These are phyloP conservation scores for Aphelenchoides fujianensis DNA, from an alignment of 1,140 invertebrate species.

Conservation along the genomic window DNA sequence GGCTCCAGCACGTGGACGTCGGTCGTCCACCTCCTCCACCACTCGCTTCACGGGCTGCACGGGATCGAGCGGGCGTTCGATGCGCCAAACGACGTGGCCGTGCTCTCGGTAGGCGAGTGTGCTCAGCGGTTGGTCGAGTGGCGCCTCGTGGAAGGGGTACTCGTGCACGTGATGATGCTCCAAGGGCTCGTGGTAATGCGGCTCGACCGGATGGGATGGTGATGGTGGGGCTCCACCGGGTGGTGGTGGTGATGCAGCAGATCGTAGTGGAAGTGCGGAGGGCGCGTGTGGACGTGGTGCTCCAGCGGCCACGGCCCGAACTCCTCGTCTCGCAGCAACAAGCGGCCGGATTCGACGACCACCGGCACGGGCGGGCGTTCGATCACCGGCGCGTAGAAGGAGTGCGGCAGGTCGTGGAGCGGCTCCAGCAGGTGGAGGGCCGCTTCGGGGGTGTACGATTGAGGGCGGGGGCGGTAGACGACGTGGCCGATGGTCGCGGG, in stretches of 20 bases:
- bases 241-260: not conserved
- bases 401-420: not conserved
- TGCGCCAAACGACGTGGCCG: not conserved
- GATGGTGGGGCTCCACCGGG: no score
- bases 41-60: no score
- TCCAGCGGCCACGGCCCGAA: constrained; percentile 6
- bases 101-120: not conserved
- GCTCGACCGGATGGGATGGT: no score
- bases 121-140: not conserved
- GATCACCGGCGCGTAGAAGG: not conserved
- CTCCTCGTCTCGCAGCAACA: constrained; percentile 11
- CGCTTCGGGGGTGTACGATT: not conserved
- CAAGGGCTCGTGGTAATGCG: no score
- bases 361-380: not conserved
- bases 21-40: no score
- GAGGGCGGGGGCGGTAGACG: not conserved
- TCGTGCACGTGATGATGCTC: not conserved
- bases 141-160: not conserved
- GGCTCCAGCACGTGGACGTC: no score
- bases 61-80: not conserved
- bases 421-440: constrained; percentile 9
- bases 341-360: constrained; percentile 11
- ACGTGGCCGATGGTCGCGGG: not conserved
- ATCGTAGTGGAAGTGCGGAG: not conserved
- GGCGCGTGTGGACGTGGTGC: constrained; percentile 2